Conservation (phyloP, 2,797 vertebrate genomes). For the Xyrichtys novacula region DNA sequence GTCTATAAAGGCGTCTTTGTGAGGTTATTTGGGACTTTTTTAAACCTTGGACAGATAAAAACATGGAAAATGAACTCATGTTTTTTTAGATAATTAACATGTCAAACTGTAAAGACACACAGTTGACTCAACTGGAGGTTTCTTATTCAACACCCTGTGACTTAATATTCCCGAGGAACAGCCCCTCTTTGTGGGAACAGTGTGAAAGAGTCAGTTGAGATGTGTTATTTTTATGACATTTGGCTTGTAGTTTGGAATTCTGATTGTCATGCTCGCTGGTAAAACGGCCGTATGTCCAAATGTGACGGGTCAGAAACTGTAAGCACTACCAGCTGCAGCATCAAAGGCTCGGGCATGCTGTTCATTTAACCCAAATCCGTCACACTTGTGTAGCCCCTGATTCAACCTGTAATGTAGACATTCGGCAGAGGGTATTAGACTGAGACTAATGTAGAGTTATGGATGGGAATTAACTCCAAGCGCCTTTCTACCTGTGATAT, state of each 20-base stretch:
- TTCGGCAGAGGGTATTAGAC: constrained; percentile 66
- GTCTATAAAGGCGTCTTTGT: constrained; percentile 61
- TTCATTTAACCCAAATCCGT: constrained; percentile 78
- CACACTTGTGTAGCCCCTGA: constrained; percentile 70
- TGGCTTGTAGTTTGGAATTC: constrained; percentile 82
- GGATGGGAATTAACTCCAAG: constrained; percentile 58
- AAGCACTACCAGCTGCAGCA: constrained; percentile 83
- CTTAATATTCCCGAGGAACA: constrained; percentile 53
- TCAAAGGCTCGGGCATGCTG: constrained; percentile 75
- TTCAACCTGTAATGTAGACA: constrained; percentile 78
- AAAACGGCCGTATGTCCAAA: constrained; percentile 70
- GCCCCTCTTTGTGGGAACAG: constrained; percentile 53
- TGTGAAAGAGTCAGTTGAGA: constrained; percentile 60
- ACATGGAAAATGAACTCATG: constrained; percentile 44
- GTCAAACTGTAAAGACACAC: constrained; percentile 39
- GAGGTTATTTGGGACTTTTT: constrained; percentile 30
- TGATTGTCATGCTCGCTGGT: constrained; percentile 78
- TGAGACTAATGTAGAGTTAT: constrained; percentile 69
- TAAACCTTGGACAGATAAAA: neutral
- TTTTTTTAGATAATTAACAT: constrained; percentile 58
- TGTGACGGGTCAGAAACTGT: constrained; percentile 73
- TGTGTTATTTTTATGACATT: constrained; percentile 80
- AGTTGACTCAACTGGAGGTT: constrained; percentile 7
- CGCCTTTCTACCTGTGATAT: constrained; percentile 54
- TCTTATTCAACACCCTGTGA: constrained; percentile 25